phyloP scores from a whole-genome alignment of 2,113 vertebrate genomes.

The Bufo gargarizans region DNA sequence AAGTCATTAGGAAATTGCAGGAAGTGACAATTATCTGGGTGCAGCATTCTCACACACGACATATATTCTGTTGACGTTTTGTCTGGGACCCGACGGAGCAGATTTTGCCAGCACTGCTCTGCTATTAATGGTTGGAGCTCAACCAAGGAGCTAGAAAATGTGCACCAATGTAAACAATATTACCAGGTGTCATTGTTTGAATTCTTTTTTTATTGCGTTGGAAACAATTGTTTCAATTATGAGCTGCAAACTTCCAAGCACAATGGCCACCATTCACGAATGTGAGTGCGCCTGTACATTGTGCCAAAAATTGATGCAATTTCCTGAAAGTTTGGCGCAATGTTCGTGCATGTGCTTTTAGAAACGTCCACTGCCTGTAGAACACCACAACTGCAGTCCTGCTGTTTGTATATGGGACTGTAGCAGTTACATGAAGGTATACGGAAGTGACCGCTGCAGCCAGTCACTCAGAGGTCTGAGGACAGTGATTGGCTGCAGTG shows the following conservation, averaged over 20 bases:
- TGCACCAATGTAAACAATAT: neutral
- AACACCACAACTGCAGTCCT: too few species aligned
- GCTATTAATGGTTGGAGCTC: neutral
- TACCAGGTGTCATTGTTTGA: neutral
- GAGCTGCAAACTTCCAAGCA: neutral
- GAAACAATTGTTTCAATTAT: neutral
- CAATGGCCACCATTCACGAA: too few species aligned
- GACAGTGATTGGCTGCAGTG: too few species aligned
- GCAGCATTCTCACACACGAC: neutral
- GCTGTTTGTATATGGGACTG: too few species aligned
- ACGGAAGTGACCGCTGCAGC: too few species aligned
- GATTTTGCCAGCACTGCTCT: neutral
- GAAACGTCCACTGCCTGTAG: too few species aligned
- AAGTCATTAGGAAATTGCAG: conserved; percentile 14
- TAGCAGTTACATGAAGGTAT: too few species aligned
- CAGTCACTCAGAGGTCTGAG: too few species aligned
- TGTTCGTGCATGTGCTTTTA: too few species aligned
- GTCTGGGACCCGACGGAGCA: neutral
- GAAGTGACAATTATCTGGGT: conserved; percentile 7
- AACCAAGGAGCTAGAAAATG: neutral
- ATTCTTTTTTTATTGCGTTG: neutral
- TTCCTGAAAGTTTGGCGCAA: too few species aligned
- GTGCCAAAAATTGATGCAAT: too few species aligned
- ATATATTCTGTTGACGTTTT: neutral
- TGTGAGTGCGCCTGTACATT: too few species aligned